Evolutionary conservation across 1,140 invertebrate species (phyloP).

Genomic region (Magallana gigas): DNA sequence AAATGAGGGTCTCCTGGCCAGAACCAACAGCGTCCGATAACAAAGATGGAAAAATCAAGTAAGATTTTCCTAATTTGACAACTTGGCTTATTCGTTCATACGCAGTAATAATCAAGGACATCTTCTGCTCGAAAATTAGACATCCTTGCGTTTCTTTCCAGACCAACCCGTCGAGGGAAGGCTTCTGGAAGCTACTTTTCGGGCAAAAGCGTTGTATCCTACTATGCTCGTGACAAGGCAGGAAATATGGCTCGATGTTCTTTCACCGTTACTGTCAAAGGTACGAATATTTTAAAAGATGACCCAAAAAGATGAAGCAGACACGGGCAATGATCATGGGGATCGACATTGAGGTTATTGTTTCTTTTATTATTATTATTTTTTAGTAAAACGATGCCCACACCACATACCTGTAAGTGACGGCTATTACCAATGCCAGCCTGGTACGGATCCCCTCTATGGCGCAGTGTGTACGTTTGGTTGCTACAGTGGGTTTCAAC

Average conservation of each 20-base stretch:
- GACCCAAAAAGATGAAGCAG: background rate
- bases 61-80: background rate
- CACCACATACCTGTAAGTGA: background rate
- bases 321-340: too few relatives aligned
- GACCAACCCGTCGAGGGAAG: slow-evolving; percentile 1
- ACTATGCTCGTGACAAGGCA: slow-evolving; percentile 10
- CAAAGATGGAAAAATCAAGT: background rate
- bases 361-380: background rate
- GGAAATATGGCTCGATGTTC: slow-evolving; percentile 15
- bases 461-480: slow-evolving; percentile 41
- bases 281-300: background rate
- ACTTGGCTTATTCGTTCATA: background rate
- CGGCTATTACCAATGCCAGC: slow-evolving; percentile 35
- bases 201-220: background rate
- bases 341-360: too few relatives aligned
- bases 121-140: background rate
- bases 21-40: background rate
- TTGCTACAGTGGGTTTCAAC: slow-evolving; percentile 34
- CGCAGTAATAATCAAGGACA: background rate
- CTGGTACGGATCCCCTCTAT: slow-evolving; percentile 18
- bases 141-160: background rate
- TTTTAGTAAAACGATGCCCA: slow-evolving; percentile 13
- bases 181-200: background rate
- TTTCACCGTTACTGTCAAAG: slow-evolving; percentile 16
- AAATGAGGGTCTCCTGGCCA: background rate